A percentile compares a stretch with the other conserved stretches of the same genome.
Conservation (phyloP, 1,140 invertebrate genomes). For the Cydia fagiglandana region DNA sequence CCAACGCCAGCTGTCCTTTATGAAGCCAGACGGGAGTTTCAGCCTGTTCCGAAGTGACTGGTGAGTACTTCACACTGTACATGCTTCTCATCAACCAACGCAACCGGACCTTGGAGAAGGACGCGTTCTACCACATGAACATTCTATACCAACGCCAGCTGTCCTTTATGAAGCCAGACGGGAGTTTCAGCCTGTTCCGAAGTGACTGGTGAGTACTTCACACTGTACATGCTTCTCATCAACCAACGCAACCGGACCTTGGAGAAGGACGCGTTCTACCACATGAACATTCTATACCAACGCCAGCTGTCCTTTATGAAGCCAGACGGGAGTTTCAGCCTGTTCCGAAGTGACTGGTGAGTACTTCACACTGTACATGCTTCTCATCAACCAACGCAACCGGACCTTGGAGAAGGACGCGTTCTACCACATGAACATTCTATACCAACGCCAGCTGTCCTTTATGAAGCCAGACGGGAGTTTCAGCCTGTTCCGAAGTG, state of each 20-base stretch:
- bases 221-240: constrained; percentile 90
- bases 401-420: constrained; percentile 86
- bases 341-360: constrained; percentile 92
- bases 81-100: constrained; percentile 93
- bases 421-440: constrained; percentile 93
- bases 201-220: constrained; percentile 90
- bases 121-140: constrained; percentile 94
- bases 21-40: constrained; percentile 90
- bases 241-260: constrained; percentile 89
- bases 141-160: constrained; percentile 93
- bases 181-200: constrained; percentile 94
- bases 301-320: constrained; percentile 95
- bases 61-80: constrained; percentile 88
- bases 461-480: constrained; percentile 95
- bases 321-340: constrained; percentile 92
- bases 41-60: constrained; percentile 93
- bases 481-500: constrained; percentile 93
- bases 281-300: constrained; percentile 95
- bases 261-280: constrained; percentile 89
- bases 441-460: constrained; percentile 93
- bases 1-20: constrained; percentile 76
- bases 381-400: too few species aligned
- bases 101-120: constrained; percentile 84
- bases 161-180: constrained; percentile 94
- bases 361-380: constrained; percentile 90